Evolutionary conservation across 64 coral and sea anemone genomes (phyloP).

Genomic region (Montipora sp.): DNA sequence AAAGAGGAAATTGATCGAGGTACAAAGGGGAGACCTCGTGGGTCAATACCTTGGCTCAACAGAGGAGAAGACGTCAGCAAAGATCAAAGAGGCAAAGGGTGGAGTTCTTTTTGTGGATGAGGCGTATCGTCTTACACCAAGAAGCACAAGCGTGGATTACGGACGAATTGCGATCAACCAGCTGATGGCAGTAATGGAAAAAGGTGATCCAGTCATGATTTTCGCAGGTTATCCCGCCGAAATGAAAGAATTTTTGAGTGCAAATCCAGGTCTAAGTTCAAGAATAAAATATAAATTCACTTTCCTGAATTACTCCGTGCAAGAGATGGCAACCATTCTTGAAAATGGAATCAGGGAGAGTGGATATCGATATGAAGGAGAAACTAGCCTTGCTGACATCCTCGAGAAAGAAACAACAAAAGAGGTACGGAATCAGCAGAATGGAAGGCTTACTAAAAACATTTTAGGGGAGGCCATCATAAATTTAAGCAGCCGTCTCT

Average conservation of each 20-base stretch:
- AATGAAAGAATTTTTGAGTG: no score
- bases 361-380: neutral
- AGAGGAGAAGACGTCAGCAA: slow-evolving; percentile 25
- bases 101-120: slow-evolving; percentile 68
- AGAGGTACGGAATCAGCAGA: slow-evolving; percentile 10
- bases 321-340: slow-evolving; percentile 58
- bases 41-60: slow-evolving; percentile 61
- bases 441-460: slow-evolving; percentile 36
- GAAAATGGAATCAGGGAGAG: neutral
- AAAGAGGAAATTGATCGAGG: slow-evolving; percentile 53
- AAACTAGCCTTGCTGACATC: neutral
- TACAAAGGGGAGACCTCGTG: slow-evolving; percentile 38
- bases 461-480: slow-evolving; percentile 39
- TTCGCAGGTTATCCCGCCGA: no score
- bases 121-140: slow-evolving; percentile 46
- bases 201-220: no score
- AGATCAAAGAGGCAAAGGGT: slow-evolving; percentile 40
- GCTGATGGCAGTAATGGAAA: neutral
- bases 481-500: slow-evolving; percentile 11
- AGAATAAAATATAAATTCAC: slow-evolving; percentile 56
- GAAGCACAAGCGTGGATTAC: neutral
- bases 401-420: neutral
- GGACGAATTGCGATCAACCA: slow-evolving; percentile 63
- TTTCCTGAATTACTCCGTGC: slow-evolving; percentile 56
- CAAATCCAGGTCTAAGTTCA: slow-evolving; percentile 55